Evolutionary conservation across 2,888 invertebrate species (phyloP).

Genomic region (Diaprepes abbreviatus): DNA sequence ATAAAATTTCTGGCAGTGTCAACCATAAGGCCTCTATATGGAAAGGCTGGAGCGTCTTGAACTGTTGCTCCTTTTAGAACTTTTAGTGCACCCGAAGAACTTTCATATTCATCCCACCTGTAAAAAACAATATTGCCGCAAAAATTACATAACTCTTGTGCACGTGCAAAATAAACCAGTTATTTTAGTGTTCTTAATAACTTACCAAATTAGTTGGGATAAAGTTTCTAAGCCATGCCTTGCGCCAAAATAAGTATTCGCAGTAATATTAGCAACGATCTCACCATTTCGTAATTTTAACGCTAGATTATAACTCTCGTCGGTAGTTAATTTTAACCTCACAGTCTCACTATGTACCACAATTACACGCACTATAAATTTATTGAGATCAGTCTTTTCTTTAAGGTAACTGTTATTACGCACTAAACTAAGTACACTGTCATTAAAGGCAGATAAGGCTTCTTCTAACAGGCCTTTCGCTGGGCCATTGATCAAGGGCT

Average conservation of each 20-base stretch:
- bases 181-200: too few species aligned
- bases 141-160: too few species aligned
- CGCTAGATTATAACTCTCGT: conserved; percentile 82
- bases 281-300: conserved; percentile 68
- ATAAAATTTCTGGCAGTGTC: conserved; percentile 95
- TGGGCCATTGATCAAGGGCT: conserved; percentile 67
- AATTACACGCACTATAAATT: conserved; percentile 70
- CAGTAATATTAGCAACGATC: conserved; percentile 75
- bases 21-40: conserved; percentile 88
- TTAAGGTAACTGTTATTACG: conserved; percentile 54
- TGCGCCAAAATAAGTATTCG: conserved; percentile 82
- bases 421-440: conserved; percentile 60
- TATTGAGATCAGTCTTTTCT: conserved; percentile 59
- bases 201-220: conserved; percentile 81
- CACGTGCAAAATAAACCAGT: too few species aligned
- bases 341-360: conserved; percentile 69
- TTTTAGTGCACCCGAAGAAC: conserved; percentile 73
- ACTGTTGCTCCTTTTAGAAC: conserved; percentile 77
- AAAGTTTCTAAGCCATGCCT: conserved; percentile 84
- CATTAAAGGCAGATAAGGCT: conserved; percentile 70
- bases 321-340: conserved; percentile 76
- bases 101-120: conserved; percentile 79
- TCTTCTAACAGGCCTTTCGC: conserved; percentile 67
- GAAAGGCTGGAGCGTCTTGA: conserved; percentile 83
- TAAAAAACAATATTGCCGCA: conserved; percentile 63